A percentile compares a stretch with the other conserved stretches of the same genome.
phyloP scores from a whole-genome alignment of 2,113 vertebrate species.

The Lutjanus erythropterus region DNA sequence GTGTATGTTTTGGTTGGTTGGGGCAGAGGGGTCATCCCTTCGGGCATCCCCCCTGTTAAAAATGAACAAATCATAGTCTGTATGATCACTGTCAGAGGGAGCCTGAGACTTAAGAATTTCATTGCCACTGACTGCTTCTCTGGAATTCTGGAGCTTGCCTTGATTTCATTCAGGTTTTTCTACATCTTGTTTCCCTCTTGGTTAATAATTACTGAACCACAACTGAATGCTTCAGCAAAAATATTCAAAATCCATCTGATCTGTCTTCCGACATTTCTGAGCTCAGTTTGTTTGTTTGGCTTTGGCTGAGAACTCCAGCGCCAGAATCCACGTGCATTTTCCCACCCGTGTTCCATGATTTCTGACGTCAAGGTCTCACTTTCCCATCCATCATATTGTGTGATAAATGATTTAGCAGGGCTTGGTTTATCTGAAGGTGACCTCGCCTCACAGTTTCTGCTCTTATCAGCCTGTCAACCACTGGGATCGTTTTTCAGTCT shows the following conservation, averaged over 20 bases:
- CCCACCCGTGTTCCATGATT: background rate
- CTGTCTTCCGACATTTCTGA: background rate
- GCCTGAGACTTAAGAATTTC: background rate
- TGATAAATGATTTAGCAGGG: constrained; percentile 56
- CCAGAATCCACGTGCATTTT: constrained; percentile 30
- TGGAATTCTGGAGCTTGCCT: background rate
- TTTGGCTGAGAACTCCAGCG: background rate
- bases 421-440: constrained; percentile 67
- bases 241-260: constrained; percentile 6
- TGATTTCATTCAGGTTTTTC: background rate
- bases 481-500: constrained; percentile 45
- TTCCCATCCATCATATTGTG: constrained; percentile 42
- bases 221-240: background rate
- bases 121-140: background rate
- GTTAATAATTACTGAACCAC: constrained; percentile 1
- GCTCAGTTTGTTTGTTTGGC: constrained; percentile 28
- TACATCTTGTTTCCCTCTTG: background rate
- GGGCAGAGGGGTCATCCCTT: too few relatives aligned
- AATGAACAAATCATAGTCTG: too few relatives aligned
- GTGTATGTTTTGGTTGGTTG: too few relatives aligned
- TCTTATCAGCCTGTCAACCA: constrained; percentile 55
- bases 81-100: background rate
- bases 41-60: too few relatives aligned
- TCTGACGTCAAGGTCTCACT: constrained; percentile 25
- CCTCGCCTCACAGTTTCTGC: constrained; percentile 47